These are phyloP conservation scores for Apis mellifera DNA, from an alignment of 1,140 invertebrate genomes.

Conservation along the genomic window DNA sequence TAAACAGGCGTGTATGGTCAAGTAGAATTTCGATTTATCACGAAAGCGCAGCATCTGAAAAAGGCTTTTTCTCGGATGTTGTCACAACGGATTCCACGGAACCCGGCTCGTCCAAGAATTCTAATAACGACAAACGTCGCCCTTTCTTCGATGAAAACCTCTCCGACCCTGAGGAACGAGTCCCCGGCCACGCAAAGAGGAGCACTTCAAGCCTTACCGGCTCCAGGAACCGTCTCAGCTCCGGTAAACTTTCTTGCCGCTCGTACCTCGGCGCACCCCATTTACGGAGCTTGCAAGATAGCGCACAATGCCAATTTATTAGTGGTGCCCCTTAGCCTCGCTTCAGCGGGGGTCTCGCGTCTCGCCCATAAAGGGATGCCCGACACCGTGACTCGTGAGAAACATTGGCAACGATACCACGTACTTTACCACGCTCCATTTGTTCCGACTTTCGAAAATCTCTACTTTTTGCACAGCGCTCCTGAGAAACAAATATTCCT, in stretches of 20 bases:
- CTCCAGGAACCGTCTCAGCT: conserved; percentile 68
- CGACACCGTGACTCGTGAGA: conserved; percentile 71
- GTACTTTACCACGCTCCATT: conserved; percentile 52
- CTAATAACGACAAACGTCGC: conserved; percentile 47
- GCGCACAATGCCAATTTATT: conserved; percentile 78
- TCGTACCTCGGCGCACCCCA: conserved; percentile 59
- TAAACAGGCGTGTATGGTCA: too few relatives aligned
- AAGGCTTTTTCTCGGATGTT: not conserved
- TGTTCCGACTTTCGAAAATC: not conserved
- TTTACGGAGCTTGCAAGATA: conserved; percentile 73
- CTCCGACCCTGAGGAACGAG: conserved; percentile 45
- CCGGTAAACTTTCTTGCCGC: conserved; percentile 75
- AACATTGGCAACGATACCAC: conserved; percentile 64
- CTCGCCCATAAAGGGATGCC: conserved; percentile 71
- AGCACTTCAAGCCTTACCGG: conserved; percentile 55
- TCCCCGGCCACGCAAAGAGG: conserved; percentile 33
- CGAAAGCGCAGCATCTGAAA: too few relatives aligned
- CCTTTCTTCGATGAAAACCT: conserved; percentile 40
- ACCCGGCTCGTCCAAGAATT: conserved; percentile 15
- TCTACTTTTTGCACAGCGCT: not conserved
- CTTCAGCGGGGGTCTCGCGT: conserved; percentile 62
- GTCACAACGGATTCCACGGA: not conserved
- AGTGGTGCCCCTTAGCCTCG: conserved; percentile 75
- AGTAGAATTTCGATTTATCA: not conserved
- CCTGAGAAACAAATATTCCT: too few relatives aligned